These are phyloP conservation scores for Polydrusus cervinus DNA, from an alignment of 2,888 invertebrate genomes.

Conservation along the genomic window DNA sequence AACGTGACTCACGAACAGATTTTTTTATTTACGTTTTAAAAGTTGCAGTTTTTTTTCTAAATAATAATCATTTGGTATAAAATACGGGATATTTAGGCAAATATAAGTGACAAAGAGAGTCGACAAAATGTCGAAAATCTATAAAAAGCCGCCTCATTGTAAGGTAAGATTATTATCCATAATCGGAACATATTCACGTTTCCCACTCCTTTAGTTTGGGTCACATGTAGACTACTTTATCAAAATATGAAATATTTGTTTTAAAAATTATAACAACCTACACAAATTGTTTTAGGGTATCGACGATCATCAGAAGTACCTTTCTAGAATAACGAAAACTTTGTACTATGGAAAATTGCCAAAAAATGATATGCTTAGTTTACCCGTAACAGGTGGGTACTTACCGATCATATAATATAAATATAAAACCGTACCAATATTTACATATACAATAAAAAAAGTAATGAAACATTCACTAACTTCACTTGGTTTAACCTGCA, in stretches of 20 bases:
- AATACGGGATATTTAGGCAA: background rate
- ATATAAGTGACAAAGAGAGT: background rate
- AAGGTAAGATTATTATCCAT: conserved; percentile 39
- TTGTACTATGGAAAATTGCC: conserved; percentile 90
- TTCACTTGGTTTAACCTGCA: too few relatives aligned
- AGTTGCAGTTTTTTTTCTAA: background rate
- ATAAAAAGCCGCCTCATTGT: conserved; percentile 47
- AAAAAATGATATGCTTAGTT: conserved; percentile 80
- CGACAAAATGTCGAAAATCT: conserved; percentile 51
- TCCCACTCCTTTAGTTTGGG: background rate
- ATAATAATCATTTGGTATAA: background rate
- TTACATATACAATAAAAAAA: conserved; percentile 7
- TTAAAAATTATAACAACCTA: background rate
- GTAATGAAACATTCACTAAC: background rate
- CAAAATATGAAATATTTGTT: background rate
- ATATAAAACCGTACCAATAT: too few relatives aligned
- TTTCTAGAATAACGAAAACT: conserved; percentile 89
- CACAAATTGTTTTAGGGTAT: conserved; percentile 34
- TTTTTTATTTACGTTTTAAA: conserved; percentile 24
- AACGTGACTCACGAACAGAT: conserved; percentile 9
- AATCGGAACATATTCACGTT: background rate
- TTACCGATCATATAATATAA: too few relatives aligned
- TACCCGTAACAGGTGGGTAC: conserved; percentile 87
- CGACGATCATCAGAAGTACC: conserved; percentile 82
- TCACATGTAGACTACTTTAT: background rate